Conservation (phyloP, 2,888 invertebrate species). For the Pristionchus mayeri region DNA sequence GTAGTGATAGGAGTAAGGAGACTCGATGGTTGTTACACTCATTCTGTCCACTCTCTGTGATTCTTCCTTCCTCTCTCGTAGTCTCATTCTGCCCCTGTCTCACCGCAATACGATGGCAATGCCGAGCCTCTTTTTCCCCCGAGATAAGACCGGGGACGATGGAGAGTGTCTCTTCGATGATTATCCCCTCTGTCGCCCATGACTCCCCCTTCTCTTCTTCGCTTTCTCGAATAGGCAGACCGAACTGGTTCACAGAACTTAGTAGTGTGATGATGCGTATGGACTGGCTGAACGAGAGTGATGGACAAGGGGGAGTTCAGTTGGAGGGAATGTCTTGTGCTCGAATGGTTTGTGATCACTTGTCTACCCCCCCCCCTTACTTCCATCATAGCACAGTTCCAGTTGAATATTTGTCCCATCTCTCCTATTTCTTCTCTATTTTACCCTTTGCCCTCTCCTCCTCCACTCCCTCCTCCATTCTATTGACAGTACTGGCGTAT, state of each 20-base stretch:
- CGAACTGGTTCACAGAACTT: no score
- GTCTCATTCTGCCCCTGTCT: background rate
- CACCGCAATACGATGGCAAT: background rate
- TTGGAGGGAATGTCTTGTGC: background rate
- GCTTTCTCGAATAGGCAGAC: no score
- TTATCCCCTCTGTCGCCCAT: background rate
- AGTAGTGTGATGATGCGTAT: background rate
- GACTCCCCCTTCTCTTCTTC: background rate
- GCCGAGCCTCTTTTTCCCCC: background rate
- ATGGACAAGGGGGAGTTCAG: background rate
- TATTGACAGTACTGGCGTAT: slow-evolving; percentile 46
- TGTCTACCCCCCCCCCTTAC: background rate
- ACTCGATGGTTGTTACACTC: slow-evolving; percentile 34
- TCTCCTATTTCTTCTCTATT: slow-evolving; percentile 43
- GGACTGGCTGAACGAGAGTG: background rate
- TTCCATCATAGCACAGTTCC: slow-evolving; percentile 35
- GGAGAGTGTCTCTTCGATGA: background rate
- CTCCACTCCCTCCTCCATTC: slow-evolving; percentile 13
- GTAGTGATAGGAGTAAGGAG: slow-evolving; percentile 38
- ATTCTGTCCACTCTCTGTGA: slow-evolving; percentile 2
- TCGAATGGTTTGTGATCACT: slow-evolving; percentile 24
- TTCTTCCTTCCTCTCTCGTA: background rate
- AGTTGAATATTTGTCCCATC: slow-evolving; percentile 38
- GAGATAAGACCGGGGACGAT: background rate
- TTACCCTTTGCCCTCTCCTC: slow-evolving; percentile 7